These are phyloP conservation scores for Syngnathoides biaculeatus DNA, from an alignment of 2,113 vertebrate species.

Conservation along the genomic window DNA sequence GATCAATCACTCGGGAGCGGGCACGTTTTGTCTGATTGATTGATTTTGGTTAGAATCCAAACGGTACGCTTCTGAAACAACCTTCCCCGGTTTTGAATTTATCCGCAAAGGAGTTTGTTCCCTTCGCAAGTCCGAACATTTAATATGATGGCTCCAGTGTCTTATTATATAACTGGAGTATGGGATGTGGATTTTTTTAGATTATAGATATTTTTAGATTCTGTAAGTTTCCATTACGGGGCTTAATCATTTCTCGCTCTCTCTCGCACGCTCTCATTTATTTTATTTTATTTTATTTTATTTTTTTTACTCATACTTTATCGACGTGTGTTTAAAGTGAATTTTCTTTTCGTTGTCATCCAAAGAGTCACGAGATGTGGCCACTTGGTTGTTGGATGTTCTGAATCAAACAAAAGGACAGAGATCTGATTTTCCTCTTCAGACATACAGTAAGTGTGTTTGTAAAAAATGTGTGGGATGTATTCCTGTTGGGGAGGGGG, in stretches of 20 bases:
- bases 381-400: conserved; percentile 24
- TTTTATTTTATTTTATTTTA: too few relatives aligned
- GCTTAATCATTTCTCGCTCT: conserved; percentile 16
- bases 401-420: conserved; percentile 49
- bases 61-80: too few relatives aligned
- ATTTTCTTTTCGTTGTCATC: conserved; percentile 40
- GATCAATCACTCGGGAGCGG: neutral
- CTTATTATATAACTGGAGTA: conserved; percentile 19
- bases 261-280: conserved; percentile 12
- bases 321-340: conserved; percentile 37
- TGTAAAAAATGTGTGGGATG: neutral
- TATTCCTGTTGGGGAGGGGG: too few relatives aligned
- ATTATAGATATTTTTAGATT: conserved; percentile 25
- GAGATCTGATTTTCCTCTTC: too few relatives aligned
- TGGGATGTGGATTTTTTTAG: conserved; percentile 19
- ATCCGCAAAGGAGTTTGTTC: neutral
- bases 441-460: too few relatives aligned
- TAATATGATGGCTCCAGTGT: conserved; percentile 21
- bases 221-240: conserved; percentile 23
- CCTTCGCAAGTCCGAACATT: neutral
- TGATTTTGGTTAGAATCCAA: neutral
- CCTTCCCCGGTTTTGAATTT: neutral
- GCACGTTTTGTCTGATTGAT: neutral
- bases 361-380: conserved; percentile 32
- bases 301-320: neutral